These are phyloP conservation scores for Agriotes lineatus DNA, from an alignment of 2,888 invertebrate species.

Conservation along the genomic window DNA sequence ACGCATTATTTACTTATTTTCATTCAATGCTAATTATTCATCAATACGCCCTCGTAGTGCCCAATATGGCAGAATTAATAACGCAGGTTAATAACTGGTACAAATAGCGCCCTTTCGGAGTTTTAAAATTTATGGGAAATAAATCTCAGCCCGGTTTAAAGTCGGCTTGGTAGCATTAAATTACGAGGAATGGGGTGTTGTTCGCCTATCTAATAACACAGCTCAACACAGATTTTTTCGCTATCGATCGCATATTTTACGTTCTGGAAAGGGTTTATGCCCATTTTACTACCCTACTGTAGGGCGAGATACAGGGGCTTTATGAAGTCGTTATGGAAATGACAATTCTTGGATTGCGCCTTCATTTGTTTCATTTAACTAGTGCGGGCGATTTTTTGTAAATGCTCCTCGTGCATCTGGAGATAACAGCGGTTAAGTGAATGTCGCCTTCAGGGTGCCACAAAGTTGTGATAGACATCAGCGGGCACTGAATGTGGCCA, in stretches of 20 bases:
- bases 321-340: constrained; percentile 16
- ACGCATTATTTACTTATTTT: no score
- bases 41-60: no score
- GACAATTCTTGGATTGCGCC: background rate
- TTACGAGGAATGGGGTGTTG: background rate
- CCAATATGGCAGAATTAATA: no score
- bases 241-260: constrained; percentile 15
- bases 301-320: constrained; percentile 12
- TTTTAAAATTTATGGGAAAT: background rate
- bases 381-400: background rate
- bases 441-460: background rate
- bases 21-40: no score
- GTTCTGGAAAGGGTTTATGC: constrained; percentile 8
- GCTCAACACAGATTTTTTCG: constrained; percentile 17
- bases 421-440: background rate
- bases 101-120: no score
- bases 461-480: background rate
- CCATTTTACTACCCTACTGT: constrained; percentile 13
- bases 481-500: background rate
- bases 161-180: background rate
- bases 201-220: background rate
- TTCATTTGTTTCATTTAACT: background rate
- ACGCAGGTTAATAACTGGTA: no score
- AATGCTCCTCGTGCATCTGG: background rate
- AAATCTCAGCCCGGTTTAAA: background rate